phyloP scores from a whole-genome alignment of 2,113 vertebrate genomes.

The Sceloporus undulatus region DNA sequence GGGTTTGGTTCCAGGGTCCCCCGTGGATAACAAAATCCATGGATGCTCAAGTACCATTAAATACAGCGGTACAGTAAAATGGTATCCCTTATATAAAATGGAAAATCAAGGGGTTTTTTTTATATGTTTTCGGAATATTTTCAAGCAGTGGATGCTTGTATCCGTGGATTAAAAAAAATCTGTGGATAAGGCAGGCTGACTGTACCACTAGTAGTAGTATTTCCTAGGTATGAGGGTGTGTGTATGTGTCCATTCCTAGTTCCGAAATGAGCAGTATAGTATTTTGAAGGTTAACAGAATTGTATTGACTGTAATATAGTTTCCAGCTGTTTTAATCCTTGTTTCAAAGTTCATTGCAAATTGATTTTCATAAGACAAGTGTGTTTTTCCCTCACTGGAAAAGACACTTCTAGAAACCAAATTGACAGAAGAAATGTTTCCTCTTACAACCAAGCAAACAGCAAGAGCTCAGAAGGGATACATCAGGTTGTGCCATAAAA shows the following conservation, averaged over 20 bases:
- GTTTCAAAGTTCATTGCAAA: slow-evolving; percentile 27
- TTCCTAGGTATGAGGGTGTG: neutral
- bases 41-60: no score
- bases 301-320: neutral
- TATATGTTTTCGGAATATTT: no score
- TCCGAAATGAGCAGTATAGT: neutral
- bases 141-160: no score
- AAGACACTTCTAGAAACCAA: neutral
- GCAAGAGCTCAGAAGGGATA: slow-evolving; percentile 18
- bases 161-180: no score
- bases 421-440: slow-evolving; percentile 33
- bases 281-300: neutral
- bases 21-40: no score
- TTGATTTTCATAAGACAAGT: slow-evolving; percentile 5
- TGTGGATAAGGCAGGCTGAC: no score
- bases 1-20: no score
- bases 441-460: neutral
- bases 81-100: no score
- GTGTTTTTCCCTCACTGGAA: neutral
- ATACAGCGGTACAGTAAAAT: no score
- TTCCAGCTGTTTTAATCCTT: slow-evolving; percentile 39
- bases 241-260: neutral
- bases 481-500: slow-evolving; percentile 32
- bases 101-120: no score
- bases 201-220: neutral